These are phyloP conservation scores for Rhynchomys soricoides DNA, from an alignment of 2,113 vertebrate species.

Conservation along the genomic window DNA sequence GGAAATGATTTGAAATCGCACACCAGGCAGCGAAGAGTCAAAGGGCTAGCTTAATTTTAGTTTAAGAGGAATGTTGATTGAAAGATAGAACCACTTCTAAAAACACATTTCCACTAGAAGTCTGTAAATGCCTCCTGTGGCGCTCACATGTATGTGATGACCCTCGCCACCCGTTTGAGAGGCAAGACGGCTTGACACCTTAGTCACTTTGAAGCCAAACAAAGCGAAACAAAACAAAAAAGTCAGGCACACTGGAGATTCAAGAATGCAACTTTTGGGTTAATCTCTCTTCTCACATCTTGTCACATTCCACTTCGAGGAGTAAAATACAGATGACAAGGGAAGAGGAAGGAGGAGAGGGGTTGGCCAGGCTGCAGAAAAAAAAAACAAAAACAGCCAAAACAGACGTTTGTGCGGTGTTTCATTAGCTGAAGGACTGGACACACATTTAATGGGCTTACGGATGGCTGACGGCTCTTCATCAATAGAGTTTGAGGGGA, in stretches of 20 bases:
- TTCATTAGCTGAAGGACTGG: neutral
- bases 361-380: neutral
- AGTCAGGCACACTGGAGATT: neutral
- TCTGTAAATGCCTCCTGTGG: neutral
- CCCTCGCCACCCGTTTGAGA: neutral
- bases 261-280: neutral
- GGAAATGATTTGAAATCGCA: constrained; percentile 47
- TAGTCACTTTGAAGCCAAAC: neutral
- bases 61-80: neutral
- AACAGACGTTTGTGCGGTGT: neutral
- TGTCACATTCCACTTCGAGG: neutral
- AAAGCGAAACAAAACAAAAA: neutral
- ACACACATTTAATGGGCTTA: neutral
- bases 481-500: neutral
- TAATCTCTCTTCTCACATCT: neutral
- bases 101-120: constrained; percentile 16
- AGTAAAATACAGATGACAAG: neutral
- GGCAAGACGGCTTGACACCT: neutral
- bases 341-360: neutral
- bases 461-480: neutral
- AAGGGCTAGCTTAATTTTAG: constrained; percentile 58
- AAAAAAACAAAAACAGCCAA: neutral
- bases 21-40: neutral
- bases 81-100: neutral
- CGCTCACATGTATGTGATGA: neutral